A percentile compares a stretch with the other conserved stretches of the same genome.
phyloP scores from a whole-genome alignment of 2,113 vertebrate species.

The Pteropus alecto region DNA sequence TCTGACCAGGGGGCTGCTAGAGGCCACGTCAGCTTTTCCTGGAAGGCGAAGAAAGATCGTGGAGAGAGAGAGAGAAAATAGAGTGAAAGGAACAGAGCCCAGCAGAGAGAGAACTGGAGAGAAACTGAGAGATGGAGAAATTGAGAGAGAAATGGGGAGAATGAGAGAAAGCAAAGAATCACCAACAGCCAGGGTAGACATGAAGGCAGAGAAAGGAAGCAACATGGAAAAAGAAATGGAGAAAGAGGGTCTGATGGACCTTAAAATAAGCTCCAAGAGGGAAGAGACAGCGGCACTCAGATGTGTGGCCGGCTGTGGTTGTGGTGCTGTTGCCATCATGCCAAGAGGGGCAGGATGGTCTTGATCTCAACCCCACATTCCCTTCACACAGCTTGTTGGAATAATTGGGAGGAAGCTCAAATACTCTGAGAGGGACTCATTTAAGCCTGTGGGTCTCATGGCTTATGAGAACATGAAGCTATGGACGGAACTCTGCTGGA shows the following conservation, averaged over 20 bases:
- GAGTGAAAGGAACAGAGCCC: background rate
- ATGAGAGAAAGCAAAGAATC: background rate
- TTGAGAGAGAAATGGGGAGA: background rate
- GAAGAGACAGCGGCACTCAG: background rate
- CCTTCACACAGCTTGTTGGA: too few species aligned
- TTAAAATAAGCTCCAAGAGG: background rate
- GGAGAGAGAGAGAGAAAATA: background rate
- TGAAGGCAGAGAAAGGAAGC: background rate
- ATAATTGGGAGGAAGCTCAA: background rate
- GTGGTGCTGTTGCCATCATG: fast-evolving
- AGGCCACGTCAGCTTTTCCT: conserved; percentile 29
- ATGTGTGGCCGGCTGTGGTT: fast-evolving
- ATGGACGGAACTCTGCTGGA: fast-evolving
- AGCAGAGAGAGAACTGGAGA: background rate
- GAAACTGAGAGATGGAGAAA: background rate
- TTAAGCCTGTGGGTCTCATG: background rate
- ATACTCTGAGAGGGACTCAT: background rate
- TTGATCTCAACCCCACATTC: background rate
- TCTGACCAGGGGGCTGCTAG: background rate
- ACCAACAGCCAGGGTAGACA: background rate
- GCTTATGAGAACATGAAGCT: background rate
- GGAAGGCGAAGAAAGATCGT: background rate
- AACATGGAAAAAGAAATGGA: background rate
- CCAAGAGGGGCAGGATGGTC: background rate
- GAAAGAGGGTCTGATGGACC: background rate